Conservation (phyloP, 2,113 vertebrate genomes). For the Chaenogobius annularis region DNA sequence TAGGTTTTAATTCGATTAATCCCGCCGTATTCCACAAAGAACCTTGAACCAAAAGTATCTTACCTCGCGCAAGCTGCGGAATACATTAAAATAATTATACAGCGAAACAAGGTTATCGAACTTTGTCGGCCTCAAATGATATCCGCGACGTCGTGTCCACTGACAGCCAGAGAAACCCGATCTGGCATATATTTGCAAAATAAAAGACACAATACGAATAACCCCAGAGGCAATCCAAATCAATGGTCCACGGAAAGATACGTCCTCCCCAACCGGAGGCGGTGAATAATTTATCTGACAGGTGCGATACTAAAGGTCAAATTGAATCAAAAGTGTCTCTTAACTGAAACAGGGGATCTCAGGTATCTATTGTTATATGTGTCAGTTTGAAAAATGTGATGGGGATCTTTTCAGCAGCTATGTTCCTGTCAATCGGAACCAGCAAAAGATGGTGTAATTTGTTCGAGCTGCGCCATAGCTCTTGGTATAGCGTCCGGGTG, state of each 20-base stretch:
- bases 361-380: background rate
- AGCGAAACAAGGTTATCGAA: conserved; percentile 18
- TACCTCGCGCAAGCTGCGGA: conserved; percentile 6
- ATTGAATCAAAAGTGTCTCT: background rate
- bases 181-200: conserved; percentile 22
- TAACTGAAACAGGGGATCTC: background rate
- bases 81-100: conserved; percentile 3
- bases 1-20: conserved; percentile 6
- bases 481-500: background rate
- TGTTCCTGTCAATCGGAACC: background rate
- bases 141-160: conserved; percentile 6
- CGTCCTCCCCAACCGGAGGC: background rate
- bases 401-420: too few relatives aligned
- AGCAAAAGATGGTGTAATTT: background rate
- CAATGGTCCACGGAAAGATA: conserved; percentile 28
- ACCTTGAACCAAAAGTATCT: conserved; percentile 3
- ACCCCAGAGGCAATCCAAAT: conserved; percentile 18
- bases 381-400: background rate
- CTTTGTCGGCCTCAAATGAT: conserved; percentile 7
- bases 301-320: conserved; percentile 3
- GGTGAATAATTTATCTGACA: conserved; percentile 31
- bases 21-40: background rate
- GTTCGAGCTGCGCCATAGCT: background rate
- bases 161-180: conserved; percentile 1
- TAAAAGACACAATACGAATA: conserved; percentile 15